Conservation (phyloP, 2,888 invertebrate species). For the Papilio gigon region DNA sequence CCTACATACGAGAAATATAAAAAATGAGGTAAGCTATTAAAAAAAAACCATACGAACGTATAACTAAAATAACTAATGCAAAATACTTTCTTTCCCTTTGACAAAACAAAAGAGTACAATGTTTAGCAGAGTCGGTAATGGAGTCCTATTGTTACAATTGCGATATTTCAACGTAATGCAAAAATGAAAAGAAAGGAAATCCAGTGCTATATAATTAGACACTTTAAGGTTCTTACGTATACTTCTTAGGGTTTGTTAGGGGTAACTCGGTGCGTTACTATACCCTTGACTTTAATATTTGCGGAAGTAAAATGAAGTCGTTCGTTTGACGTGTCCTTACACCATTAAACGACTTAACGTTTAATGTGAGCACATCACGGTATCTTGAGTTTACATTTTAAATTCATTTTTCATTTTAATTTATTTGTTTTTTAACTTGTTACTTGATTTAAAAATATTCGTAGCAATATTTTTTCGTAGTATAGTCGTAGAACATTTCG, state of each 20-base stretch:
- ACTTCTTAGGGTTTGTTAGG: not conserved
- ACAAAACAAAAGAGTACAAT: too few species aligned
- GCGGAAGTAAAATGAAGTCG: slow-evolving; percentile 19
- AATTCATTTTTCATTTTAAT: not conserved
- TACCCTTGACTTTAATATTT: slow-evolving; percentile 27
- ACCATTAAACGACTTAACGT: slow-evolving; percentile 15
- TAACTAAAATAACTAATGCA: too few species aligned
- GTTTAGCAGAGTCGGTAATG: too few species aligned
- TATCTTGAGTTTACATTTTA: slow-evolving; percentile 22
- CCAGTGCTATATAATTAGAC: not conserved
- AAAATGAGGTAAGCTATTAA: too few species aligned
- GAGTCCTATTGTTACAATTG: too few species aligned
- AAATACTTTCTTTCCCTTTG: too few species aligned
- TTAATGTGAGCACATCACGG: slow-evolving; percentile 21
- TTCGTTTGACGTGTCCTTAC: slow-evolving; percentile 16
- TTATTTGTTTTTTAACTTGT: not conserved
- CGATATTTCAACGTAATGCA: too few species aligned
- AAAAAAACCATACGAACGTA: too few species aligned
- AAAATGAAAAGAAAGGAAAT: not conserved
- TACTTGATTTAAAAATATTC: not conserved
- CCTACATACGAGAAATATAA: not conserved
- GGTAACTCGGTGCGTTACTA: not conserved
- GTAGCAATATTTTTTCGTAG: not conserved
- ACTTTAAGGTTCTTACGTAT: not conserved
- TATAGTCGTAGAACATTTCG: not conserved